Conservation (phyloP, 2,113 vertebrate species). For the Pomatostomus ruficeps region DNA sequence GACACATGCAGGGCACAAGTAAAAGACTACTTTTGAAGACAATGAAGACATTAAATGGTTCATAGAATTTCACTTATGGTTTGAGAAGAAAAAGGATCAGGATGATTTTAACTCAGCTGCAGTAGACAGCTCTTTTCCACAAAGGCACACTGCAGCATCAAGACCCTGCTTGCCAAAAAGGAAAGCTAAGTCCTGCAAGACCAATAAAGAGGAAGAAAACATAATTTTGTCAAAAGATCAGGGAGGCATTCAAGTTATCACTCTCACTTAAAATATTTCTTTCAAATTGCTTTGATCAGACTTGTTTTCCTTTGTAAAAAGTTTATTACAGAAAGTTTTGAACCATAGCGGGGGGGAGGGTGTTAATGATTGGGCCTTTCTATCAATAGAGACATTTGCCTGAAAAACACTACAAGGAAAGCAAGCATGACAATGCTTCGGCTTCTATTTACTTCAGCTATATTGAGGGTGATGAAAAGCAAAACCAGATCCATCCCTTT, state of each 20-base stretch:
- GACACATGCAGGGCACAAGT: neutral
- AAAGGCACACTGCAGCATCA: neutral
- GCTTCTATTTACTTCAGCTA: neutral
- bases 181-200: neutral
- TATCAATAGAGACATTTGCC: neutral
- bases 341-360: fast-evolving
- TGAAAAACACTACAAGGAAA: neutral
- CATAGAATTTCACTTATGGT: neutral
- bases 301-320: neutral
- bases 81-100: neutral
- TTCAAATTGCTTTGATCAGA: neutral
- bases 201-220: neutral
- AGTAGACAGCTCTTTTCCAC: neutral
- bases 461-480: neutral
- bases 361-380: neutral
- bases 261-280: neutral
- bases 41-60: constrained; percentile 6
- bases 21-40: neutral
- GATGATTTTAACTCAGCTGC: neutral
- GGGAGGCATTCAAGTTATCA: neutral
- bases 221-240: neutral
- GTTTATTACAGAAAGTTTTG: neutral
- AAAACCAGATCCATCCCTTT: neutral
- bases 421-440: neutral
- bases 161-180: fast-evolving